Conservation (phyloP, 2,888 invertebrate species). For the Biston stratarius region DNA sequence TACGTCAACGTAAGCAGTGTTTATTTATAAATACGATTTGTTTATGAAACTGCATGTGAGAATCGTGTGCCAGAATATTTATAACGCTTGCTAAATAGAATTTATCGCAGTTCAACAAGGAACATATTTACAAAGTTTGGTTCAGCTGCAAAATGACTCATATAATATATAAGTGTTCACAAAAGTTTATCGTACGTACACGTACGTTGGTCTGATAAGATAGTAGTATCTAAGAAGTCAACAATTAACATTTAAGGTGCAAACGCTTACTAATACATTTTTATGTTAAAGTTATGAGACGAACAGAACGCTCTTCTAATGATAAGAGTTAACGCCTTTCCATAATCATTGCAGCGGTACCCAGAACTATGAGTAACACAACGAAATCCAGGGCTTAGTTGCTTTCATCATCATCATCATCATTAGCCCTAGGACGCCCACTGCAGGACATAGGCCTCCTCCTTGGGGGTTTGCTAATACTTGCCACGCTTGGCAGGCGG, state of each 20-base stretch:
- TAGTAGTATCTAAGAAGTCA: conserved; percentile 4
- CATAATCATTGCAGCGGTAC: too few species aligned
- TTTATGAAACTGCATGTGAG: conserved; percentile 9
- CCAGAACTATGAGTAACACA: too few species aligned
- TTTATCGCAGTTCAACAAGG: conserved; percentile 1
- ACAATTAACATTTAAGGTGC: conserved; percentile 2
- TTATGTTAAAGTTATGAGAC: too few species aligned
- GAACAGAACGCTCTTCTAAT: too few species aligned
- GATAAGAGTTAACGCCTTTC: too few species aligned
- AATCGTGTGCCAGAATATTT: conserved; percentile 5
- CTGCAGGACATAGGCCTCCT: too few species aligned
- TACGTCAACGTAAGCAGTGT: background rate
- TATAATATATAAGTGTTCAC: background rate
- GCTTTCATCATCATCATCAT: too few species aligned
- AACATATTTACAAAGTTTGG: conserved; percentile 5
- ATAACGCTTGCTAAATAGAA: conserved; percentile 1
- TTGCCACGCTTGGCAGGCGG: too few species aligned
- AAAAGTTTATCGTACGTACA: background rate
- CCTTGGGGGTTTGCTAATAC: too few species aligned
- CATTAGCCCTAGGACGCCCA: too few species aligned
- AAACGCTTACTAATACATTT: background rate
- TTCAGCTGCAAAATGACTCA: conserved; percentile 4
- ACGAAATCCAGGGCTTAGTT: too few species aligned
- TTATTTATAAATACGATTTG: conserved; percentile 5
- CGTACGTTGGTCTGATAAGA: conserved; percentile 5